These are phyloP conservation scores for Onychomys torridus DNA, from an alignment of 2,797 vertebrate genomes.

Conservation along the genomic window DNA sequence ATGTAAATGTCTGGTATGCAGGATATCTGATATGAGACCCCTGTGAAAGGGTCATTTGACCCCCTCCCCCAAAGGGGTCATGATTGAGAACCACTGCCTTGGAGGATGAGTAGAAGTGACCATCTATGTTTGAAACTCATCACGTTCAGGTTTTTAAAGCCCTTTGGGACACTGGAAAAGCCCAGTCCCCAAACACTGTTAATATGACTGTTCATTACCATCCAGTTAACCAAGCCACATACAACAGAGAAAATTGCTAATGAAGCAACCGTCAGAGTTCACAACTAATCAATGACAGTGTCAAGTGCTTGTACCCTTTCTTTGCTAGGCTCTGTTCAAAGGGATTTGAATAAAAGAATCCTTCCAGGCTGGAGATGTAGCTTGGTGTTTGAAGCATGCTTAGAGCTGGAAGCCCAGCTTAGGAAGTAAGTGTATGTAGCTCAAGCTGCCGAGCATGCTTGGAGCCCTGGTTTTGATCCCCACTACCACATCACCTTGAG, in stretches of 20 bases:
- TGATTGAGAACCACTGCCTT: not conserved
- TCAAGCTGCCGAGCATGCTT: not conserved
- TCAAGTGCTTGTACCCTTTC: not conserved
- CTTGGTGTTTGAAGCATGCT: not conserved
- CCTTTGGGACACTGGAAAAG: constrained; percentile 35
- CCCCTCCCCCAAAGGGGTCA: not conserved
- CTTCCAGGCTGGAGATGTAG: not conserved
- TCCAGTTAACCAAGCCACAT: not conserved
- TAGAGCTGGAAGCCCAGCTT: not conserved
- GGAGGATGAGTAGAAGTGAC: not conserved
- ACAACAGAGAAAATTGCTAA: constrained; percentile 18
- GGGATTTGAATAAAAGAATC: not conserved
- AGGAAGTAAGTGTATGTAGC: not conserved
- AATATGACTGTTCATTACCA: not conserved
- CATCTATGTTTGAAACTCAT: constrained; percentile 27
- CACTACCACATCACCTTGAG: not conserved
- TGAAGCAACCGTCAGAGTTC: constrained; percentile 7
- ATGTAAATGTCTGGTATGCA: not conserved
- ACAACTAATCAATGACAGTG: not conserved
- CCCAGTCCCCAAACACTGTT: not conserved
- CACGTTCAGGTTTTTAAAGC: not conserved
- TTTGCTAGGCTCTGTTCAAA: not conserved
- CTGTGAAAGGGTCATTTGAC: not conserved
- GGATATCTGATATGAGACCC: not conserved
- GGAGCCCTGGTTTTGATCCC: not conserved